Conservation (phyloP, 2,888 invertebrate species). For the Hydrotaea cyrtoneurina region DNA sequence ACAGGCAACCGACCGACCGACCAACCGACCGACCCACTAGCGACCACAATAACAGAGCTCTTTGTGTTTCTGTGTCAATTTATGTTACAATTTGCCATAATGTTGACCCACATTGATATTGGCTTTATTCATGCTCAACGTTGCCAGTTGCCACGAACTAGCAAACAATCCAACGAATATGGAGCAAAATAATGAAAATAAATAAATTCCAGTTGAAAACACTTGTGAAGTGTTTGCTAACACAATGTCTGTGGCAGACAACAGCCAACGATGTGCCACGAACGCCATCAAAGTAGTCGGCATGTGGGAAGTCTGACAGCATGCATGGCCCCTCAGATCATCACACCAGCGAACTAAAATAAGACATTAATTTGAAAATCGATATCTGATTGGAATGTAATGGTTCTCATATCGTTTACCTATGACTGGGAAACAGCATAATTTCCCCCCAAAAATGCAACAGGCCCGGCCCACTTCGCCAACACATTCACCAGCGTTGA, state of each 20-base stretch:
- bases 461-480: neutral
- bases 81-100: constrained; percentile 20
- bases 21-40: neutral
- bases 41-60: constrained; percentile 15
- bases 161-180: constrained; percentile 3
- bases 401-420: neutral
- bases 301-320: neutral
- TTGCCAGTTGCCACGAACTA: neutral
- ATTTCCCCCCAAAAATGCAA: neutral
- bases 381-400: neutral
- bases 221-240: constrained; percentile 28
- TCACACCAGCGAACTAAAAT: neutral
- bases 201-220: constrained; percentile 18
- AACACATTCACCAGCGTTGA: neutral
- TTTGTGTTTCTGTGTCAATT: constrained; percentile 27
- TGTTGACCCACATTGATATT: constrained; percentile 25
- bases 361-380: neutral
- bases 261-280: neutral
- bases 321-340: neutral
- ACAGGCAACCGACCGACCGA: neutral
- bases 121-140: constrained; percentile 29
- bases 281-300: neutral
- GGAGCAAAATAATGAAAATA: constrained; percentile 15
- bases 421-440: neutral
- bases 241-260: constrained; percentile 2